These are phyloP conservation scores for Mnemiopsis leidyi DNA, from an alignment of 37 sponge, comb jelly and placozoan genomes.

Conservation along the genomic window DNA sequence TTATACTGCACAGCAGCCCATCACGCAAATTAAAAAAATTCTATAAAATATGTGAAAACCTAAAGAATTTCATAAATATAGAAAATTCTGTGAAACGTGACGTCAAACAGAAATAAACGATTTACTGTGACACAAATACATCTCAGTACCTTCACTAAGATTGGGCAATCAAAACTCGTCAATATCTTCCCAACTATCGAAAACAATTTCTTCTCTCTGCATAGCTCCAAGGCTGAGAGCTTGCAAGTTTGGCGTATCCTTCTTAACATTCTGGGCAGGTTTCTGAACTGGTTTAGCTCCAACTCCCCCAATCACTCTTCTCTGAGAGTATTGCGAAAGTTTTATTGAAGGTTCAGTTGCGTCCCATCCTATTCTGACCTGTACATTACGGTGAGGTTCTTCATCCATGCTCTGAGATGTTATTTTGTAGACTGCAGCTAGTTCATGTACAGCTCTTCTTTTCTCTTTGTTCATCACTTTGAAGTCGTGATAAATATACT, in stretches of 20 bases:
- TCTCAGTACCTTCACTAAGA: too few species aligned
- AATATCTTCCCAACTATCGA: conserved; percentile 52
- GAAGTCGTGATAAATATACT: conserved; percentile 68
- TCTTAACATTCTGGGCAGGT: neutral
- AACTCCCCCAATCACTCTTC: conserved; percentile 41
- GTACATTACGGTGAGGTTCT: conserved; percentile 56
- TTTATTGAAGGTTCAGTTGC: neutral
- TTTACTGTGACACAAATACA: neutral
- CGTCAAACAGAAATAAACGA: neutral
- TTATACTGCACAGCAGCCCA: neutral
- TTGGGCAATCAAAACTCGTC: neutral
- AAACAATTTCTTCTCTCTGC: neutral
- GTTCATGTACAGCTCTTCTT: conserved; percentile 77
- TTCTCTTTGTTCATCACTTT: conserved; percentile 69
- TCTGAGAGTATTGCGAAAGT: conserved; percentile 26
- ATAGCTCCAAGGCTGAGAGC: neutral
- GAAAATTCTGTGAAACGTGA: neutral
- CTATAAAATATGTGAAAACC: neutral
- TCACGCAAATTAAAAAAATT: neutral
- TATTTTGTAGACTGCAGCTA: conserved; percentile 71
- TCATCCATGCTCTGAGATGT: conserved; percentile 27
- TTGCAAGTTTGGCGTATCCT: neutral
- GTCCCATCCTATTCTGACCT: neutral
- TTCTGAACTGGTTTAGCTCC: neutral
- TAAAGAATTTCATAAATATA: neutral